Percentiles rank a stretch among this genome's conserved stretches.
phyloP scores from a whole-genome alignment of 2,113 vertebrate species.

The Pelecanoides urinatrix region DNA sequence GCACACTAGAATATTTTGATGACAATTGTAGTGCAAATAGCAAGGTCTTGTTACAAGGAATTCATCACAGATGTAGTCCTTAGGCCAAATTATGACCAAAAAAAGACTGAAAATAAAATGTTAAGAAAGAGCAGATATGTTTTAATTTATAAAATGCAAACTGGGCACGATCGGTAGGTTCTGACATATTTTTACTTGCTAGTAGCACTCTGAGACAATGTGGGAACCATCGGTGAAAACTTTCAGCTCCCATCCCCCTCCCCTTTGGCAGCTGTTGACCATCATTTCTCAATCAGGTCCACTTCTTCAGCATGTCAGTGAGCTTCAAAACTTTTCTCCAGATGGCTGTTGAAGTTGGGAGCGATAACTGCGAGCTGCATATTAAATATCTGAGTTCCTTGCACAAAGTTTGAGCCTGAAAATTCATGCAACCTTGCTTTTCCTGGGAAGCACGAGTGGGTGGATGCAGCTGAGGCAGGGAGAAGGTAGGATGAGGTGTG shows the following conservation, averaged over 20 bases:
- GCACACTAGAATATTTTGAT: conserved; percentile 21
- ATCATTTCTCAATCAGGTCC: conserved; percentile 9
- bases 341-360: conserved; percentile 7
- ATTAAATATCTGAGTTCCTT: background rate
- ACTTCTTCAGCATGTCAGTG: conserved; percentile 10
- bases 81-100: conserved; percentile 44
- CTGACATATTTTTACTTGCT: conserved; percentile 35
- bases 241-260: background rate
- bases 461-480: background rate
- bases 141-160: conserved; percentile 59
- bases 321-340: conserved; percentile 37
- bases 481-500: background rate
- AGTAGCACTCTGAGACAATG: background rate
- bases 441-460: background rate
- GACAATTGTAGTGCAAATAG: conserved; percentile 49
- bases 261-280: conserved; percentile 26
- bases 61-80: conserved; percentile 48
- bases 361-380: background rate
- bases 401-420: background rate
- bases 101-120: conserved; percentile 53
- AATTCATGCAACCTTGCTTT: background rate
- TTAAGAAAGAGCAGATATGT: conserved; percentile 37
- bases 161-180: background rate
- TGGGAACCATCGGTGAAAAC: background rate
- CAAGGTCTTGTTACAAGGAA: conserved; percentile 28